phyloP scores from a whole-genome alignment of 2,797 vertebrate species.

The Molossus alvarezi region DNA sequence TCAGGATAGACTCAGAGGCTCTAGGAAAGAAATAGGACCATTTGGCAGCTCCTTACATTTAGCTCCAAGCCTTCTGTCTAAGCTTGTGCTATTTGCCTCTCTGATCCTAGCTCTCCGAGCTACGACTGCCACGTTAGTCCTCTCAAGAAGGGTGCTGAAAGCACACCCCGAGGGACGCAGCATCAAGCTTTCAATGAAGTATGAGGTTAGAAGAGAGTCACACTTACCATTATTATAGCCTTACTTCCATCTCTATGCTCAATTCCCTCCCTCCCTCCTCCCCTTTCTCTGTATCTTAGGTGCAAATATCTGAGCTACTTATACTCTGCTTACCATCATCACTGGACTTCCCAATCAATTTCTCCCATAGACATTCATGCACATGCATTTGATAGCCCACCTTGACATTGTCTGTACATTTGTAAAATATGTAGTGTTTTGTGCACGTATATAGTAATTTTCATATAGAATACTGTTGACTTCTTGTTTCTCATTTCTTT shows the following conservation, averaged over 20 bases:
- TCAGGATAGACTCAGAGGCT: constrained; percentile 84
- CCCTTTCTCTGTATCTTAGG: background rate
- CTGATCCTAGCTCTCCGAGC: background rate
- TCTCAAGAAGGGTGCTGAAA: background rate
- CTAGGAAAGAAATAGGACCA: background rate
- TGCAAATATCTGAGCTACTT: background rate
- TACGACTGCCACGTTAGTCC: background rate
- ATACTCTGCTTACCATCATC: background rate
- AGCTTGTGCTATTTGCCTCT: background rate
- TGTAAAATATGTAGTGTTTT: constrained; percentile 35
- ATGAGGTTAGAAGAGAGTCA: background rate
- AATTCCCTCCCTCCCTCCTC: background rate
- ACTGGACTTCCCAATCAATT: background rate
- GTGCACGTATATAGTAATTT: background rate
- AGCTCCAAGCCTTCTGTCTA: background rate
- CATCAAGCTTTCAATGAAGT: background rate
- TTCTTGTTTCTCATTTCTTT: background rate
- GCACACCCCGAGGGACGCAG: background rate
- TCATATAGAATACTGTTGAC: background rate
- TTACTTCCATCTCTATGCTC: background rate
- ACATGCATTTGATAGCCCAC: background rate
- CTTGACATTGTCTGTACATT: background rate
- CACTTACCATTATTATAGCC: background rate
- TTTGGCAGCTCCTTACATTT: constrained; percentile 66
- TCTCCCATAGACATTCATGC: background rate